Conservation (phyloP, 2,888 invertebrate genomes). For the Eupsilia transversa region DNA sequence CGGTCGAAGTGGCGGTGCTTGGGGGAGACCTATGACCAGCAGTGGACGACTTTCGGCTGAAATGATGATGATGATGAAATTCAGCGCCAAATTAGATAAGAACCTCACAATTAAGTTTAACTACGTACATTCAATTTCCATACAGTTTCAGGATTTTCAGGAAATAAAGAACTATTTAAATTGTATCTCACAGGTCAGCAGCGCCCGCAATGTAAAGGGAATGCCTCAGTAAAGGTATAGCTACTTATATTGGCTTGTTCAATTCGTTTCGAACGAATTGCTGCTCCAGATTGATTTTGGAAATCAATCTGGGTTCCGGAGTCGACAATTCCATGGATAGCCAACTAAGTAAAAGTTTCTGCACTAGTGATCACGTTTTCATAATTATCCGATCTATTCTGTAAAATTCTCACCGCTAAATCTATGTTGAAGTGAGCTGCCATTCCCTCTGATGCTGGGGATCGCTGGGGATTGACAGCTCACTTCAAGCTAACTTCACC, state of each 20-base stretch:
- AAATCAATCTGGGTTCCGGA: conserved; percentile 29
- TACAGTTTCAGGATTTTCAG: neutral
- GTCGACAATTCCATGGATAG: neutral
- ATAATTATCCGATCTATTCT: no score
- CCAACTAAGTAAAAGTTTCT: neutral
- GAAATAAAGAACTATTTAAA: conserved; percentile 31
- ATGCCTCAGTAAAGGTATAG: neutral
- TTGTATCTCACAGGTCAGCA: conserved; percentile 24
- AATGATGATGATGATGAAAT: no score
- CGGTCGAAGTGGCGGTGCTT: no score
- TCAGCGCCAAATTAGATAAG: neutral
- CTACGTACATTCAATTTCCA: neutral
- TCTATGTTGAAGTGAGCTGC: no score
- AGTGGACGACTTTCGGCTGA: no score
- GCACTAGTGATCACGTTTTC: neutral
- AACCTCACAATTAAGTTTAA: neutral
- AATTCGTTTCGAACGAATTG: conserved; percentile 29
- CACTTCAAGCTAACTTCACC: no score
- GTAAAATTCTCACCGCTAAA: no score
- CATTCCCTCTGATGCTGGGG: neutral
- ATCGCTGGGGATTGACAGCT: neutral
- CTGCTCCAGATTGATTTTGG: conserved; percentile 37
- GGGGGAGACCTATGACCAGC: no score
- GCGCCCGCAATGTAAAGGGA: neutral
- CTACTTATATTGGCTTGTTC: conserved; percentile 35